Evolutionary conservation across 2,113 vertebrate species (phyloP), one percentile per base, ranked within the genome.

Genomic region (Ceratotherium simum): DNA sequence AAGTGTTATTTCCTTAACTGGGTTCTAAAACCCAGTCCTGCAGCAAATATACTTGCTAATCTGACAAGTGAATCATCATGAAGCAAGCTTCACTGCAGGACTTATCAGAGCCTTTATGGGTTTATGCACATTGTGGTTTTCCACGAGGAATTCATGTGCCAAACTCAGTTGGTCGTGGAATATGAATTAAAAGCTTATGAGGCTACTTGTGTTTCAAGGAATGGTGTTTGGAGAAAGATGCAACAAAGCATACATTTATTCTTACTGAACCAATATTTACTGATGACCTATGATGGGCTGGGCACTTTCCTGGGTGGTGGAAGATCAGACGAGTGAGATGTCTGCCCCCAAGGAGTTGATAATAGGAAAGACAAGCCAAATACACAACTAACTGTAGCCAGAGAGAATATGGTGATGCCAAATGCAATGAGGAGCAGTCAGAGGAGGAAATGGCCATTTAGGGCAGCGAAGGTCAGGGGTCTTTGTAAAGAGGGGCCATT

Each of bases 351-450:
- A 13, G 48, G 56, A 84, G 48, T 56, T 54, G 23, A 25, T 4
- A 11, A 56, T 23, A 27, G 21, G 81, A 64, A 73, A 67, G 56
- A 79, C 70, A 29, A 91, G n/a, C 13, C 46, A 39, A 27, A 64
- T 21, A 33, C 1, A 1, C 31, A 36, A 8, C 14, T 29, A 7
- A 11, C 25, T 27, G 25, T 33, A 42, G 20, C 8, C 58, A 29
- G 65, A 67, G 56, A 1, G 64, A 72, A 7, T 13, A 0, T 12
- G 51, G 5, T 8, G 6, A 3, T 7, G 31, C 51, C 25, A 1
- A 17, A 0, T 42, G 17, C 36, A 33, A 1, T 13, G 6, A 14
- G 21, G 46, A 64, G 54, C 2, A 5, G 25, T 27, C 80, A 39
- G 75, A 18, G 13, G n/a, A 16, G 42, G n/a, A 69, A 20, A 0